Evolutionary conservation across 2,888 invertebrate genomes (phyloP).

Genomic region (Anthrax anthrax): DNA sequence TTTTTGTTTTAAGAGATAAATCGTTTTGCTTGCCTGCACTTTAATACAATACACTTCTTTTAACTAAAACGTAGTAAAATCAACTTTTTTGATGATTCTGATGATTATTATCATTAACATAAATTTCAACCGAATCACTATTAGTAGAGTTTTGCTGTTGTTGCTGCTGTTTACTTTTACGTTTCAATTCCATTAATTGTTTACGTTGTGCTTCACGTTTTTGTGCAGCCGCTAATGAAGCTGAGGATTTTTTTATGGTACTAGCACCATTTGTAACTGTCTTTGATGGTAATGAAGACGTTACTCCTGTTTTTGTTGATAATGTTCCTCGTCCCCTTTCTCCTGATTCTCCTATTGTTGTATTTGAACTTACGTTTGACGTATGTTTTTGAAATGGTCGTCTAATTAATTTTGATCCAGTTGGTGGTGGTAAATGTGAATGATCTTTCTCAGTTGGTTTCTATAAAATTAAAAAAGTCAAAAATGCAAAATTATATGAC

Average conservation of each 20-base stretch:
- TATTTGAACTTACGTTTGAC: neutral
- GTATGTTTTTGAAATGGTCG: conserved; percentile 4
- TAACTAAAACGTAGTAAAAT: too few relatives aligned
- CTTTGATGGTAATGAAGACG: conserved; percentile 6
- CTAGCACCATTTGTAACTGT: conserved; percentile 11
- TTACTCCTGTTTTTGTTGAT: conserved; percentile 12
- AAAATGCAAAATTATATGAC: too few relatives aligned
- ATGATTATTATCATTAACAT: conserved; percentile 13
- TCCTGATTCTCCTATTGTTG: too few relatives aligned
- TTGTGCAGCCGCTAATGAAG: conserved; percentile 34
- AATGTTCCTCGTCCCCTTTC: too few relatives aligned
- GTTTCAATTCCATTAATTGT: conserved; percentile 54
- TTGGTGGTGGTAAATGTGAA: conserved; percentile 12
- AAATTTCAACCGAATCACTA: conserved; percentile 14
- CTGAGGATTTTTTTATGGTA: conserved; percentile 15
- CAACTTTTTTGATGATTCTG: too few relatives aligned
- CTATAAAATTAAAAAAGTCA: conserved; percentile 11
- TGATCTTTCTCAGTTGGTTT: conserved; percentile 13
- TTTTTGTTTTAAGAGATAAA: too few relatives aligned
- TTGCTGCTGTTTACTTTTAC: conserved; percentile 23
- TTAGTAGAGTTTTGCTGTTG: conserved; percentile 3
- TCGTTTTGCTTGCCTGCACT: too few relatives aligned
- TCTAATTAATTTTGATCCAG: conserved; percentile 18
- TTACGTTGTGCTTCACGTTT: conserved; percentile 59
- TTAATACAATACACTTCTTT: too few relatives aligned